These are phyloP conservation scores for Meiosimyza platycephala DNA, from an alignment of 2,888 invertebrate species.

Conservation along the genomic window DNA sequence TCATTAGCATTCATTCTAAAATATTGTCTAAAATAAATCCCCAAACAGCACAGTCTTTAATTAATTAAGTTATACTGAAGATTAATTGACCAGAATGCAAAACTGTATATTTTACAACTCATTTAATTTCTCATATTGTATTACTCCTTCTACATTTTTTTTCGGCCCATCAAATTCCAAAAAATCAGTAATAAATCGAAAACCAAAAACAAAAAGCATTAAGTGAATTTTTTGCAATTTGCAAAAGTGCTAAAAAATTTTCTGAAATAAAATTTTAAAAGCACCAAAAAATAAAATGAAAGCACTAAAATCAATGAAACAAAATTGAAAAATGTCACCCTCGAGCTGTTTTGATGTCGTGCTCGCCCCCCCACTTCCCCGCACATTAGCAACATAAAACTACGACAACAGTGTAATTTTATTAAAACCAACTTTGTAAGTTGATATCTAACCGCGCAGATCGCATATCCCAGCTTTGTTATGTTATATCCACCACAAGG, in stretches of 20 bases:
- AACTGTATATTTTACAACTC: too few species aligned
- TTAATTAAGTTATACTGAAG: too few species aligned
- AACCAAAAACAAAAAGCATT: not conserved
- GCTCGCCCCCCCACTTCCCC: too few species aligned
- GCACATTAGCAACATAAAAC: too few species aligned
- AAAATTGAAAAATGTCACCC: not conserved
- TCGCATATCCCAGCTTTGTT: not conserved
- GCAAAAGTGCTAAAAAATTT: slow-evolving; percentile 30
- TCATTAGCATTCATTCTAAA: too few species aligned
- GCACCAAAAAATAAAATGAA: not conserved
- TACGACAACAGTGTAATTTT: not conserved
- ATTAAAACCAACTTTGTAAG: slow-evolving; percentile 5
- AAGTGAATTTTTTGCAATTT: slow-evolving; percentile 20
- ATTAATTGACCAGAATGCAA: too few species aligned
- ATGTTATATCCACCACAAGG: too few species aligned
- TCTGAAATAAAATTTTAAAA: not conserved
- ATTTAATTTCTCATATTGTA: too few species aligned
- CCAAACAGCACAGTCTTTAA: too few species aligned
- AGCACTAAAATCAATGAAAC: not conserved
- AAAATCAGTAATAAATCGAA: slow-evolving; percentile 26
- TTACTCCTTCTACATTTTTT: too few species aligned
- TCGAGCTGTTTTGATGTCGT: too few species aligned
- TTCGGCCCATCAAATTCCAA: not conserved
- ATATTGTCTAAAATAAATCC: too few species aligned
- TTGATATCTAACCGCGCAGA: not conserved